A percentile compares a stretch with the other conserved stretches of the same genome.
Conservation (phyloP, 1,140 invertebrate species). For the Melitaea cinxia region DNA sequence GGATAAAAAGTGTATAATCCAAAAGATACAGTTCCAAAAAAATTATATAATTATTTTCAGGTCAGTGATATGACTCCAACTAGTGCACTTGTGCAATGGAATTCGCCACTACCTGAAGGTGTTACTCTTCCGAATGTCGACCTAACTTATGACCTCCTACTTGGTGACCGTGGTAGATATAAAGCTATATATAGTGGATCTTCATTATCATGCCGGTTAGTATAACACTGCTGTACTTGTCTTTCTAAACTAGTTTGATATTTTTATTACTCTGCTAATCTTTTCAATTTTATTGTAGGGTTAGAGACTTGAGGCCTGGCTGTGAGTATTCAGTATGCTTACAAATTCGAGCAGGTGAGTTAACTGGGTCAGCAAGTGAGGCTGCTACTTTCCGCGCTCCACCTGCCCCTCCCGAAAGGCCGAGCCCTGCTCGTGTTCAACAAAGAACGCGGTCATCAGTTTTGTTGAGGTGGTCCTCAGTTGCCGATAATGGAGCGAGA, state of each 20-base stretch:
- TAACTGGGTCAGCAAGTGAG: slow-evolving; percentile 79
- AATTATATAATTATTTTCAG: slow-evolving; percentile 75
- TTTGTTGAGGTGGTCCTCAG: slow-evolving; percentile 85
- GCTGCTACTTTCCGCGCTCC: slow-evolving; percentile 82
- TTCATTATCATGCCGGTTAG: slow-evolving; percentile 85
- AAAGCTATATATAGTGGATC: slow-evolving; percentile 90
- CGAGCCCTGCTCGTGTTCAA: slow-evolving; percentile 83
- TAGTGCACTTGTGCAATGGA: slow-evolving; percentile 90
- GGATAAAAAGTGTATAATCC: neutral
- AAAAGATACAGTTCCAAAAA: neutral
- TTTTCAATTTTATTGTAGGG: slow-evolving; percentile 60
- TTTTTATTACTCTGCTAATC: slow-evolving; percentile 1
- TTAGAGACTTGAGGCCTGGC: slow-evolving; percentile 90
- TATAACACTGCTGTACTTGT: neutral
- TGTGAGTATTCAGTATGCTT: slow-evolving; percentile 90
- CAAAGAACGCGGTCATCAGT: slow-evolving; percentile 83
- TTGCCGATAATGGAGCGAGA: slow-evolving; percentile 89
- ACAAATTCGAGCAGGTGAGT: slow-evolving; percentile 82
- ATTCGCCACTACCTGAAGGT: slow-evolving; percentile 85
- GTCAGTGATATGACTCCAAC: slow-evolving; percentile 89
- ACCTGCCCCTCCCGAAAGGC: slow-evolving; percentile 85
- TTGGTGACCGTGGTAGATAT: slow-evolving; percentile 90
- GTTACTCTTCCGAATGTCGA: slow-evolving; percentile 82
- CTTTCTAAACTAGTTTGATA: neutral
- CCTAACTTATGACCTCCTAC: slow-evolving; percentile 88